Percentiles rank a stretch among this genome's conserved stretches.
Evolutionary conservation across 2,113 vertebrate genomes (phyloP).

Genomic region (Catharus bicknelli): DNA sequence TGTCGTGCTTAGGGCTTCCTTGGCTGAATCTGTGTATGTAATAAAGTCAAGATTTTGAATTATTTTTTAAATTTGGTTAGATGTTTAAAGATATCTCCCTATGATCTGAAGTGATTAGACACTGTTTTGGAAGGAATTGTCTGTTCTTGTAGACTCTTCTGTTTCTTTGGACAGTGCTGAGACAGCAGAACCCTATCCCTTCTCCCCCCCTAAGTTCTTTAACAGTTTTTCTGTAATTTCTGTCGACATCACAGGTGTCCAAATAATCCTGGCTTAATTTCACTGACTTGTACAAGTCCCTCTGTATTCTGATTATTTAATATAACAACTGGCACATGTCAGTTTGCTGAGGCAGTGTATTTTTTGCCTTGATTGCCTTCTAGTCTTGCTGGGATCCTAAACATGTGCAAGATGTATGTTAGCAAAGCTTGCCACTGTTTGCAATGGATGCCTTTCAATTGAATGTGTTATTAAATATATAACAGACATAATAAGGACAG

Average conservation of each 20-base stretch:
- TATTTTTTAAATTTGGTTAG: neutral
- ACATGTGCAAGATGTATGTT: neutral
- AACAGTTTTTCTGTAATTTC: neutral
- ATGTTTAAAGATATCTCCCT: neutral
- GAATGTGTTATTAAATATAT: neutral
- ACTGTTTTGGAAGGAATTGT: neutral
- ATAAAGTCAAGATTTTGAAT: neutral
- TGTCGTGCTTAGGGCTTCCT: conserved; percentile 80
- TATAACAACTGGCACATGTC: neutral
- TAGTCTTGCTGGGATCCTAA: neutral
- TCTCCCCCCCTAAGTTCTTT: accelerated
- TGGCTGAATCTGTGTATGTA: conserved; percentile 74
- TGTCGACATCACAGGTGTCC: neutral
- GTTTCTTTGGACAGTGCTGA: neutral
- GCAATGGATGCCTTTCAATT: neutral
- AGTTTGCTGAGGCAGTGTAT: neutral
- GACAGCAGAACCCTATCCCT: neutral
- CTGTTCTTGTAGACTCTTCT: neutral
- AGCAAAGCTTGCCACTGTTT: neutral
- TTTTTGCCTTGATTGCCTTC: neutral
- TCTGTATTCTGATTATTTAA: neutral
- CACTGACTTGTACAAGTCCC: neutral
- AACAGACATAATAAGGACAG: neutral
- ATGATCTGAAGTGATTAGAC: neutral
- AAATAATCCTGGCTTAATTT: neutral